Conservation (phyloP, 2,888 invertebrate species). For the Leptinotarsa peninsularis region DNA sequence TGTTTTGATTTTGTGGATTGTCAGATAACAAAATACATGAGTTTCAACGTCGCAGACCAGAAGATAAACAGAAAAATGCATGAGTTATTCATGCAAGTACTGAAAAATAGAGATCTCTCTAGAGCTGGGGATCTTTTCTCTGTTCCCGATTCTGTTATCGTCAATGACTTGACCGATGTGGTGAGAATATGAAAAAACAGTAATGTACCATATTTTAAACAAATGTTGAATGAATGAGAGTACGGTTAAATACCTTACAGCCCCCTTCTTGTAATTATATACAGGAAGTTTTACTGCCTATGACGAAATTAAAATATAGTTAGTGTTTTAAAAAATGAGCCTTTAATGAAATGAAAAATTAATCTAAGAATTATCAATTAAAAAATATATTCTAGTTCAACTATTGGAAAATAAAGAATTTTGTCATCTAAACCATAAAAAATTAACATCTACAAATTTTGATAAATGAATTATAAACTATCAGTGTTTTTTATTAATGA, state of each 20-base stretch:
- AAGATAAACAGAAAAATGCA: constrained; percentile 76
- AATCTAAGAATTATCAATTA: too few species aligned
- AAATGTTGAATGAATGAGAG: not conserved
- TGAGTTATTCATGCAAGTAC: constrained; percentile 89
- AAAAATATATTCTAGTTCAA: too few species aligned
- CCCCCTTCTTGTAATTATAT: not conserved
- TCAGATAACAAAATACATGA: constrained; percentile 37
- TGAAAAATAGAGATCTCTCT: constrained; percentile 90
- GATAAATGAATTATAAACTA: too few species aligned
- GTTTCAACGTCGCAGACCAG: constrained; percentile 48
- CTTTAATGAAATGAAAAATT: too few species aligned
- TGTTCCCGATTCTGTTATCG: constrained; percentile 87
- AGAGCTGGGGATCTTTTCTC: constrained; percentile 92
- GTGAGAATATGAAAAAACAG: constrained; percentile 67
- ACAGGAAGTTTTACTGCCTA: too few species aligned
- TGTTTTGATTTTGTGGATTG: constrained; percentile 23
- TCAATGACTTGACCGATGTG: constrained; percentile 86
- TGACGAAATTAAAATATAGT: too few species aligned
- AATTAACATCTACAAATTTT: too few species aligned
- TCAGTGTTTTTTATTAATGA: too few species aligned
- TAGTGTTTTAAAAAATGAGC: too few species aligned
- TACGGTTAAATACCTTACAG: not conserved
- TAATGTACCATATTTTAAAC: not conserved
- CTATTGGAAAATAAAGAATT: too few species aligned
- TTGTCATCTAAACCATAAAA: too few species aligned